Conservation (phyloP, 1,140 invertebrate species). For the Ectropis grisescens region DNA sequence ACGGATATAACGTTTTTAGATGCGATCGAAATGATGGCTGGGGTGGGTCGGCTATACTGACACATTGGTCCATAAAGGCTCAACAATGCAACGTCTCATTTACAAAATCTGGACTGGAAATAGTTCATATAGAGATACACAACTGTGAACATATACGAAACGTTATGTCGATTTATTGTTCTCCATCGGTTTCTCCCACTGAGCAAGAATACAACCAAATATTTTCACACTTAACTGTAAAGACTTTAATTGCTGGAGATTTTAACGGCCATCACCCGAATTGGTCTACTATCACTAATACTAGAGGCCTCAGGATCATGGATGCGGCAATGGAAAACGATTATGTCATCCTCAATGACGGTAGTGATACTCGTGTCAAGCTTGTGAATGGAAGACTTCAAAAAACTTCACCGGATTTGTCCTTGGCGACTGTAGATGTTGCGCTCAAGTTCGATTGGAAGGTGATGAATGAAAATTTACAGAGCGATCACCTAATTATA, state of each 20-base stretch:
- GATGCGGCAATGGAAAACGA: slow-evolving; percentile 3
- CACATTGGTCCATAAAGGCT: slow-evolving; percentile 1
- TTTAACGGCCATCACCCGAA: slow-evolving; percentile 5
- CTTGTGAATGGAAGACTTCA: slow-evolving; percentile 4
- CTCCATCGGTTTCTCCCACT: neutral
- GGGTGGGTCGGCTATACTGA: slow-evolving; percentile 10
- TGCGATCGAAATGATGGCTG: slow-evolving; percentile 2
- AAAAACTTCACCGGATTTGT: slow-evolving; percentile 6
- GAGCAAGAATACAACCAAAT: slow-evolving; percentile 1
- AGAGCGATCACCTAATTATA: slow-evolving; percentile 5
- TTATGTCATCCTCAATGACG: slow-evolving; percentile 5
- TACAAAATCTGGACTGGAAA: slow-evolving; percentile 3
- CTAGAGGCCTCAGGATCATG: slow-evolving; percentile 3
- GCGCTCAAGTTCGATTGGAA: slow-evolving; percentile 5
- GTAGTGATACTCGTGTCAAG: slow-evolving; percentile 3
- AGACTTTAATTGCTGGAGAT: slow-evolving; percentile 5
- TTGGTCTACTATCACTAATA: slow-evolving; percentile 7
- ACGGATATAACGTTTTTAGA: slow-evolving; percentile 3
- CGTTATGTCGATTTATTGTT: slow-evolving; percentile 10
- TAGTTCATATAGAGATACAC: slow-evolving; percentile 3
- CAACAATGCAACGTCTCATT: neutral
- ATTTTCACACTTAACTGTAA: neutral
- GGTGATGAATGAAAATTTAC: slow-evolving; percentile 4
- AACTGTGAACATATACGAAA: slow-evolving; percentile 7
- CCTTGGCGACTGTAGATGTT: slow-evolving; percentile 2